A percentile compares a stretch with the other conserved stretches of the same genome.
Conservation (phyloP, 1,140 invertebrate genomes). For the Coelopa frigida region DNA sequence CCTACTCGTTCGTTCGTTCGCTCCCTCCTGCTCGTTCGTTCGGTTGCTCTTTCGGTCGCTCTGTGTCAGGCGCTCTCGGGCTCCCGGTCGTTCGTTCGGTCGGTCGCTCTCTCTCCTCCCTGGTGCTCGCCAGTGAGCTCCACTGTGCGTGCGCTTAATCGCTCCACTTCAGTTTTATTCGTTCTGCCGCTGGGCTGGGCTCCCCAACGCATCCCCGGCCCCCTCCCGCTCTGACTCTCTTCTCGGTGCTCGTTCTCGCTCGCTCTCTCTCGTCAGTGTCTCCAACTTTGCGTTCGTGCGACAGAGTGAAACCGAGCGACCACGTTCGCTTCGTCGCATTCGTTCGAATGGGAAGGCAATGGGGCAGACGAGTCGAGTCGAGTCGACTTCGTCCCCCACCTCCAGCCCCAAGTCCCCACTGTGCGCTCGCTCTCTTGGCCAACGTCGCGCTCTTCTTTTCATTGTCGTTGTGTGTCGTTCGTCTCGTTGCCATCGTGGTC, state of each 20-base stretch:
- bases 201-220: too few species aligned
- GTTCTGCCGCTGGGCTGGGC: too few species aligned
- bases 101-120: too few species aligned
- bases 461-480: neutral
- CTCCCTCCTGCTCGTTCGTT: neutral
- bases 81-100: too few species aligned
- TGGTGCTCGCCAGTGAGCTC: too few species aligned
- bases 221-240: too few species aligned
- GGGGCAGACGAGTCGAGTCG: too few species aligned
- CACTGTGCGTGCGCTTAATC: too few species aligned
- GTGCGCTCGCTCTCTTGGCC: neutral
- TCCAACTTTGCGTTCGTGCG: constrained; percentile 4
- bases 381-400: neutral
- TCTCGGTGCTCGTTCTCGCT: neutral
- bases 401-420: neutral
- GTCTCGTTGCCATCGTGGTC: neutral
- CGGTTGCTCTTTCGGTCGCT: neutral
- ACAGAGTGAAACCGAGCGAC: constrained; percentile 10
- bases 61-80: neutral
- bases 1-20: neutral
- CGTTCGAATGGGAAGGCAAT: constrained; percentile 8
- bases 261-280: too few species aligned
- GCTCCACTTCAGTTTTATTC: too few species aligned
- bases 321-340: constrained; percentile 3
- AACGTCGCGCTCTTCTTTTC: neutral